Base-by-base conservation (phyloP, 2,888 invertebrate species). In the Clanis bilineata region DNA sequence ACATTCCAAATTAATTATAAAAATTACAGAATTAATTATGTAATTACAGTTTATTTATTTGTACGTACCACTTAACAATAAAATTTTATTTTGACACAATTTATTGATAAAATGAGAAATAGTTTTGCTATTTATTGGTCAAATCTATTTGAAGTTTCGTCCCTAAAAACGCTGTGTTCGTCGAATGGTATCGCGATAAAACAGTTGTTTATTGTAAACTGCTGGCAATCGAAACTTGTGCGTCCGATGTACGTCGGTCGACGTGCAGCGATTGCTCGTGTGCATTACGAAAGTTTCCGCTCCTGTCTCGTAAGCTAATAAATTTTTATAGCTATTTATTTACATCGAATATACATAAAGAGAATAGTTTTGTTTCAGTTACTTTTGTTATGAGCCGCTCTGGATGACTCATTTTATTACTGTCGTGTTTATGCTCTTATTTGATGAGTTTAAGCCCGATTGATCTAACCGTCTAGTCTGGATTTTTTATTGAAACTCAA, bases 221-320 rank as follows among this genome's bases (percentile, higher is more conserved):
- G 76, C 73, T 74, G 72, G 77, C 82, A 80, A 82, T 83, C 71
- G 79, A 76, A 84, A 83, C 77, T 85, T 78, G 71, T 67, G 64
- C 71, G 64, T 71, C 73, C 74, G 80, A 73, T 76, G 74, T 72
- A 51, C 51, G 32, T 51, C 71, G 69, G 69, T n/a, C n/a, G n/a
- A n/a, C n/a, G n/a, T 69, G 72, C 72, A 73, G 73, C 71, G 69
- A 75, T 76, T 71, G 68, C 68, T 51, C 32, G 74, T 69, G 74
- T 71, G 81, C 85, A 85, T 85, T 85, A 84, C 82, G 80, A 79
- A 85, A 85, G 79, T 85, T 82, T 65, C 57, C 63, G 38, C 21
- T 38, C 57, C 58, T 60, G 45, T 63, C 62, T 62, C 56, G 18
- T 18, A 56, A 57, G 44, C 60, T 62, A 54, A 61, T 64, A 59